Evolutionary conservation across 2,888 invertebrate species (phyloP).

Genomic region (Spialia ferax): DNA sequence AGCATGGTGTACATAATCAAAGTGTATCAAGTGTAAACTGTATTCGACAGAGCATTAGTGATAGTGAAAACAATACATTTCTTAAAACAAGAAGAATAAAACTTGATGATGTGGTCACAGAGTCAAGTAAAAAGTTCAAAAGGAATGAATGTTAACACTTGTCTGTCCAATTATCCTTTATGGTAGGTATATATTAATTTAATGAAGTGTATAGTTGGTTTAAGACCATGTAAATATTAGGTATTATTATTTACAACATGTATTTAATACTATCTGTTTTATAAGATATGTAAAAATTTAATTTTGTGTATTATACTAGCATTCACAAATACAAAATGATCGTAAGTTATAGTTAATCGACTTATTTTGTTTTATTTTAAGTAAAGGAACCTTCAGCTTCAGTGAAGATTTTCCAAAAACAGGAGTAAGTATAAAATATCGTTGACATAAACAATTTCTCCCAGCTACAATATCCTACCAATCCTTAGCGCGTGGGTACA

Average conservation of each 20-base stretch:
- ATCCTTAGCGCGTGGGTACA: too few species aligned
- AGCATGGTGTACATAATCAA: conserved; percentile 82
- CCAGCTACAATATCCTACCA: too few species aligned
- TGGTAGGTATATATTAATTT: conserved; percentile 83
- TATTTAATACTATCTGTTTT: conserved; percentile 84
- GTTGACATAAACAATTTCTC: too few species aligned
- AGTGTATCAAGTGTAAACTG: conserved; percentile 79
- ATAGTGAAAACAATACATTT: conserved; percentile 76
- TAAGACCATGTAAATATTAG: conserved; percentile 82
- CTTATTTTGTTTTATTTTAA: conserved; percentile 47
- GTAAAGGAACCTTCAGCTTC: conserved; percentile 39
- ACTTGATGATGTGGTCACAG: conserved; percentile 76
- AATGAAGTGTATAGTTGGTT: conserved; percentile 77
- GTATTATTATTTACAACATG: conserved; percentile 73
- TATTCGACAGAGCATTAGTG: conserved; percentile 76
- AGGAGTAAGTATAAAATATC: too few species aligned
- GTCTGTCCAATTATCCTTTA: conserved; percentile 68
- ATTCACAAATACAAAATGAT: conserved; percentile 72
- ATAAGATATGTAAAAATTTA: conserved; percentile 77
- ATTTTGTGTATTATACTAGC: conserved; percentile 80
- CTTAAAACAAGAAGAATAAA: conserved; percentile 77
- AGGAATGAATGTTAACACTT: conserved; percentile 78
- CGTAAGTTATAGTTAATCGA: conserved; percentile 52
- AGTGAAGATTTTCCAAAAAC: not conserved
- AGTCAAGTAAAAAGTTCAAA: conserved; percentile 80